Base-by-base conservation (phyloP, 2,888 invertebrate genomes). In the Mesorhabditis sp. region DNA sequence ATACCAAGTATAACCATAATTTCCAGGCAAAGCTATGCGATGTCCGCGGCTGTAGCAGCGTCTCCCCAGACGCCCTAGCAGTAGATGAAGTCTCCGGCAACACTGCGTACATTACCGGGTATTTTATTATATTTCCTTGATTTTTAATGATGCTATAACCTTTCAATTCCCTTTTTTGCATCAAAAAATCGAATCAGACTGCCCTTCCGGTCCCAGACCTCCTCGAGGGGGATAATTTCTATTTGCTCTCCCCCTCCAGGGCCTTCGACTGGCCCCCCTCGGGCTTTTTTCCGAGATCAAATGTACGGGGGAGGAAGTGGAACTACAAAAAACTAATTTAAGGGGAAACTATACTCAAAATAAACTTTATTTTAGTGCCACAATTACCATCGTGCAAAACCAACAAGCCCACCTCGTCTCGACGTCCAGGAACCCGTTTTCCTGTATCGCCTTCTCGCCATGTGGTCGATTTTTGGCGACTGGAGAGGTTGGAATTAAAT, bases 381-480 rank as follows among this genome's bases (percentile, higher is more conserved):
- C 58, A n/a, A 50, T 50, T n/a, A 50, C 58, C 10, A 50, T 50
- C n/a, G 58, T 50, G 7, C 7, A 50, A n/a, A 10, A 50, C 10
- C 7, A 50, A 50, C 58, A 80, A 70, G 80, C 76, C 50, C 79
- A 81, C 73, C 67, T 73, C 66, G 71, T 74, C 58, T 71, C 73
- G 44, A 58, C 72, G 42, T 66, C 76, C n/a, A 78, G 77, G 66
- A 78, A 81, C 69, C 70, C 73, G 67, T 69, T 83, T 68, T 78
- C 81, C 44, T 78, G 80, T 69, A 71, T 83, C 3, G 74, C 76
- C 43, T 79, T 82, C 45, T 78, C 80, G 4, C 63, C 76, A 7
- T 77, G 80, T 73, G 83, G 83, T 13, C 73, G 73, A 58, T 76
- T 62, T 65, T 72, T 83, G 4, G 82, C 76, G 1, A 82, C 82